Base-by-base conservation (phyloP, 92 coral and sea anemone genomes). In the Umimayanthus chanpuru region DNA sequence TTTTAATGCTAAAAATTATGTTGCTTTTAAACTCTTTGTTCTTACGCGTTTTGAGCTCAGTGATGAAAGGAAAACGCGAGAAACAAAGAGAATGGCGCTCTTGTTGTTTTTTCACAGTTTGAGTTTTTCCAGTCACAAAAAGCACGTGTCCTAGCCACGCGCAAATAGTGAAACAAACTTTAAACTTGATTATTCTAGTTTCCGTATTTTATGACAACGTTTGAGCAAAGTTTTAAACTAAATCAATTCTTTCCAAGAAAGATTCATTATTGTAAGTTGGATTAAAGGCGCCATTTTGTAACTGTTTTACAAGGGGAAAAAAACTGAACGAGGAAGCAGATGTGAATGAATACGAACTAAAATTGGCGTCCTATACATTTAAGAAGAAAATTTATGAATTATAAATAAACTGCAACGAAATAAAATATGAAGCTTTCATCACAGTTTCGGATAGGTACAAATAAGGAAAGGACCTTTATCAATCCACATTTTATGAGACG, bases 301-400 rank as follows among this genome's bases (percentile, higher is more conserved):
- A 7, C 75, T 70, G 75, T 72, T 28, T 72, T 3, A 29, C 36
- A 72, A 72, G 9, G 76, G 29, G 58, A 14, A 72, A 14, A 72
- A 12, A 72, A 28, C 76, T 29, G 40, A 1, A 26, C 20, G 76
- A 29, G 21, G 6, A 32, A 32, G n/a, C 82, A 47, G 66, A 30
- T 78, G 36, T 43, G 66, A 78, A 78, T 21, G 21, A 36, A n/a
- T 21, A 75, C 21, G 25, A 10, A 26, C 20, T 15, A 9, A 78
- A 47, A 7, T 47, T 11, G 65, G 21, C 29, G 61, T 77, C 81
- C 29, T 1, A 43, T 18, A 2, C 20, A 53, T 53, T 9, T 14
- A 49, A n/a, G 66, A 78, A 77, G 81, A 49, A 49, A 21, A 66
- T 30, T 43, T 43, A 78, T 78, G 82, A 78, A 78, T 78, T 78